Percentiles rank a stretch among this genome's conserved stretches.
These are phyloP conservation scores for Gallinago undulata DNA, from an alignment of 2,113 vertebrate species.

Conservation along the genomic window DNA sequence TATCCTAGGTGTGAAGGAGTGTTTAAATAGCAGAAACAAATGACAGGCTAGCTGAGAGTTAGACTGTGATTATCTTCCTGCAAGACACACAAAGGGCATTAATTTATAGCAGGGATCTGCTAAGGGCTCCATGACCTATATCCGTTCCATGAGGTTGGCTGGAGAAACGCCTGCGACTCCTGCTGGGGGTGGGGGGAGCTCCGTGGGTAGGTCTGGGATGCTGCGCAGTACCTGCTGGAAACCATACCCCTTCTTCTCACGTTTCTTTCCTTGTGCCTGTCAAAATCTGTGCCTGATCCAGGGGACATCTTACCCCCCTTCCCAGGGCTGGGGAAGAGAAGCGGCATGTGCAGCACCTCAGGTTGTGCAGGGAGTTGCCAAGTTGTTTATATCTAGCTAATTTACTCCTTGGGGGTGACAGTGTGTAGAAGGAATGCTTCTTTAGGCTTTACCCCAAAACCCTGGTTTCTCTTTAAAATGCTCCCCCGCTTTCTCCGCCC, in stretches of 20 bases:
- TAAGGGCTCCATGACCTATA: neutral
- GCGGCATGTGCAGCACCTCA: fast-evolving
- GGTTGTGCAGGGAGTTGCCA: neutral
- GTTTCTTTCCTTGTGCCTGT: fast-evolving
- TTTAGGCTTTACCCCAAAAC: neutral
- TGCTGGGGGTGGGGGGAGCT: neutral
- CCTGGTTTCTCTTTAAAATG: neutral
- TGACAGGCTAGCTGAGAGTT: neutral
- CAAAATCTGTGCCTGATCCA: neutral
- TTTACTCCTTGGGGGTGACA: neutral
- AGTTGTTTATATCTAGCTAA: neutral
- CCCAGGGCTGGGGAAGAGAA: neutral
- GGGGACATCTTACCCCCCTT: fast-evolving
- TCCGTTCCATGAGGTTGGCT: neutral
- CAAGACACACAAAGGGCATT: neutral
- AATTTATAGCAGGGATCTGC: constrained; percentile 28
- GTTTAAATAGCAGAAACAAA: constrained; percentile 5
- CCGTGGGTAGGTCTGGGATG: neutral
- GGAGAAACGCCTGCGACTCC: neutral
- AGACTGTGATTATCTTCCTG: constrained; percentile 14
- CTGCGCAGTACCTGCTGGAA: neutral
- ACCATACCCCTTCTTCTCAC: neutral
- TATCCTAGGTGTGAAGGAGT: neutral
- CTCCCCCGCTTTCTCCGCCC: neutral
- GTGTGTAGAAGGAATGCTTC: fast-evolving